These are phyloP conservation scores for Macrotus californicus DNA, from an alignment of 2,113 vertebrate species.

Conservation along the genomic window DNA sequence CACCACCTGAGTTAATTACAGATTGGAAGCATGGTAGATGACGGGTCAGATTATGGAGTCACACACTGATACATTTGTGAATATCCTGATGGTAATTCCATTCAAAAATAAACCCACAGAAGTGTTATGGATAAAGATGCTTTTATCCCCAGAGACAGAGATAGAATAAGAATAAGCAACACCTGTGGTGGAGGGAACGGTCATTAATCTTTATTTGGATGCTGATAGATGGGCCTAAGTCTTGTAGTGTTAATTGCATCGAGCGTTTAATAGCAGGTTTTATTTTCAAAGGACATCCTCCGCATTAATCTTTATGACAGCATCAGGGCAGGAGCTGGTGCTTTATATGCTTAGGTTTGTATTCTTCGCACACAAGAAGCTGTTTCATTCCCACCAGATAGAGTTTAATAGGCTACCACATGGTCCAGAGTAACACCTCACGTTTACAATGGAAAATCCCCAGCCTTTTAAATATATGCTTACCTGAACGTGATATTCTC, in stretches of 20 bases:
- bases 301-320: background rate
- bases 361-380: background rate
- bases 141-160: background rate
- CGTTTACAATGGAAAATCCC: background rate
- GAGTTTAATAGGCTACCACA: background rate
- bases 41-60: background rate
- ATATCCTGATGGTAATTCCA: background rate
- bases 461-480: background rate
- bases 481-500: background rate
- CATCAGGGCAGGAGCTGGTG: background rate
- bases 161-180: background rate
- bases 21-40: too few species aligned
- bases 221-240: background rate
- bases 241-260: background rate
- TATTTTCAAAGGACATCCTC: background rate
- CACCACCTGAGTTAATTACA: background rate
- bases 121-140: background rate
- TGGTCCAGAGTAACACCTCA: background rate
- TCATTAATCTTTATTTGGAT: background rate
- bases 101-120: background rate
- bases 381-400: background rate
- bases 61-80: background rate
- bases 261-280: background rate
- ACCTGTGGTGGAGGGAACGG: background rate
- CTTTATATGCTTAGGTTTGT: background rate